A percentile compares a stretch with the other conserved stretches of the same genome.
phyloP scores from a whole-genome alignment of 2,797 vertebrate genomes.

The Scolopax bukidnonensis region DNA sequence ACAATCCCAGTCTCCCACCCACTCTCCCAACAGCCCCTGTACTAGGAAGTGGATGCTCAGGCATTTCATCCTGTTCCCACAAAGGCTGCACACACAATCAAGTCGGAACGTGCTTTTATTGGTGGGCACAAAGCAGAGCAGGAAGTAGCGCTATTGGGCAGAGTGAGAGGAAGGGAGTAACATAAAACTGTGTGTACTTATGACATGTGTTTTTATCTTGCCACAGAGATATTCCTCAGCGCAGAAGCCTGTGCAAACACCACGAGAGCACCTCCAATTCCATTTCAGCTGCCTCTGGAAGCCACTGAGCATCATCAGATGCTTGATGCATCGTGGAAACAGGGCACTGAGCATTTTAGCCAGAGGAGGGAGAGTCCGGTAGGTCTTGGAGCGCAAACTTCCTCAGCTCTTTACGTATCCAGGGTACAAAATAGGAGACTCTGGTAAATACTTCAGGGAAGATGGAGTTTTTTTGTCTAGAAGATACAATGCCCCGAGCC shows the following conservation, averaged over 20 bases:
- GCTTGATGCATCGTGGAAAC: background rate
- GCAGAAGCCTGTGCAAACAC: background rate
- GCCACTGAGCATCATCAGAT: background rate
- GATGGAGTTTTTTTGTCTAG: rapidly evolving
- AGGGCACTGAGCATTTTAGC: background rate
- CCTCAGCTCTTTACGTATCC: background rate
- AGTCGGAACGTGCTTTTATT: background rate
- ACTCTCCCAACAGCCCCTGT: no score
- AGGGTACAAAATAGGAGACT: background rate
- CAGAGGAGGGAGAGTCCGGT: background rate
- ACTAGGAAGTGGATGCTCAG: no score
- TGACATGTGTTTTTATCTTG: background rate
- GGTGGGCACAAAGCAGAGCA: background rate
- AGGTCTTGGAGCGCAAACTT: background rate
- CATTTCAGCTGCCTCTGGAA: background rate
- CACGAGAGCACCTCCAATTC: background rate
- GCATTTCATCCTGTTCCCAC: background rate
- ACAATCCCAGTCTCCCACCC: no score
- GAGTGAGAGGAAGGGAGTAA: background rate
- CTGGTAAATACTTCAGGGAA: background rate
- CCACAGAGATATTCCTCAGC: rapidly evolving
- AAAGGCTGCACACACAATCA: background rate
- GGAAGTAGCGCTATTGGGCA: background rate
- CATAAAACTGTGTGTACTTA: background rate
- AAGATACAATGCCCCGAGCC: background rate